These are phyloP conservation scores for Tetranychus truncatus DNA, from an alignment of 2,888 invertebrate species.

Conservation along the genomic window DNA sequence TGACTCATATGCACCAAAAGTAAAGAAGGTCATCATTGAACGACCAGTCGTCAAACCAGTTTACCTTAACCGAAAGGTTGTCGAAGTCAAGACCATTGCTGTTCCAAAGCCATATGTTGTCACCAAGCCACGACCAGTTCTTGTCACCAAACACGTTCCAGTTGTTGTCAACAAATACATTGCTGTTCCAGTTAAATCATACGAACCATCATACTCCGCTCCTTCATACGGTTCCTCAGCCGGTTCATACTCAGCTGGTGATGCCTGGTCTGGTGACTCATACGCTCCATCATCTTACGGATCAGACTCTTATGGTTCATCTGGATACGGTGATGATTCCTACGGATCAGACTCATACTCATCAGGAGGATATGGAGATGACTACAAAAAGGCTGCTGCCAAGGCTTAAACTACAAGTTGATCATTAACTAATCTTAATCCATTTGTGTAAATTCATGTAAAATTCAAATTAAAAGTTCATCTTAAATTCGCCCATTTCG, in stretches of 20 bases:
- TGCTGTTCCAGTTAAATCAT: background rate
- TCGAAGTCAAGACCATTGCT: background rate
- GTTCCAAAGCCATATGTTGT: background rate
- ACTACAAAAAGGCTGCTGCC: background rate
- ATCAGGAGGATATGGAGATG: background rate
- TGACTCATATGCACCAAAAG: background rate
- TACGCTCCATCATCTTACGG: background rate
- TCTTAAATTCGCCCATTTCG: too few relatives aligned
- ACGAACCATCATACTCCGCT: background rate
- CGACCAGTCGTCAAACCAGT: background rate
- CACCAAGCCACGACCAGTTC: background rate
- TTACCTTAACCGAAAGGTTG: background rate
- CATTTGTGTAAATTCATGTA: background rate
- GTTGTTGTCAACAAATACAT: background rate
- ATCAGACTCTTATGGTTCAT: background rate
- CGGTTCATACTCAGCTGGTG: background rate
- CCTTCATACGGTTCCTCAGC: background rate
- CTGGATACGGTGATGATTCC: background rate
- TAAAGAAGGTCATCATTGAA: slow-evolving; percentile 7
- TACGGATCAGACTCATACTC: background rate
- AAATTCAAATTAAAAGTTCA: too few relatives aligned
- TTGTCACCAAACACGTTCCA: background rate
- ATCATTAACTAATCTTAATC: background rate
- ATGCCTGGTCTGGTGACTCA: background rate
- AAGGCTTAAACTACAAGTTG: background rate